A percentile compares a stretch with the other conserved stretches of the same genome.
Conservation (phyloP, 2,797 vertebrate species). For the Dromococcyx pavoninus region DNA sequence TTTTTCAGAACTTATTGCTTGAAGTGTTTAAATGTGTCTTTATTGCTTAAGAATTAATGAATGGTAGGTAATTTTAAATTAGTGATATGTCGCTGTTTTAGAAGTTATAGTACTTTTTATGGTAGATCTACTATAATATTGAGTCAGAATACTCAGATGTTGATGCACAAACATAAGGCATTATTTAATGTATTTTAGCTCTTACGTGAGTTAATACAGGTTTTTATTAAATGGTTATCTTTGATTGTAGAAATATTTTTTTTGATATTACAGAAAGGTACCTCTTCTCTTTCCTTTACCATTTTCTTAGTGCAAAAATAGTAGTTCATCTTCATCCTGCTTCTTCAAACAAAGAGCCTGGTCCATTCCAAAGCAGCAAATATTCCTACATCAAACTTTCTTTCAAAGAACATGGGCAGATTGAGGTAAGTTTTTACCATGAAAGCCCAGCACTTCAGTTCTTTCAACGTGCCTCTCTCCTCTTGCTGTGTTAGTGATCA, state of each 20-base stretch:
- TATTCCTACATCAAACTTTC: constrained; percentile 92
- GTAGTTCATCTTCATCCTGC: constrained; percentile 90
- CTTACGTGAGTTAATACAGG: not conserved
- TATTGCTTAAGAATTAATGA: not conserved
- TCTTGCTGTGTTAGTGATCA: not conserved
- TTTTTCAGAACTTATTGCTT: not conserved
- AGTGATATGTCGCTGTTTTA: not conserved
- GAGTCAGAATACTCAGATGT: not conserved
- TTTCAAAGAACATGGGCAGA: constrained; percentile 97
- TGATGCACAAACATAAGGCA: not conserved
- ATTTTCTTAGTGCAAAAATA: constrained; percentile 90
- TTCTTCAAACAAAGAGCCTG: constrained; percentile 88
- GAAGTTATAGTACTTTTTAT: not conserved
- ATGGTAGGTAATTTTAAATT: not conserved
- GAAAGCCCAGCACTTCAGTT: not conserved
- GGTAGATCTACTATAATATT: not conserved
- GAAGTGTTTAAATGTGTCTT: not conserved
- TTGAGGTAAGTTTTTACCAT: constrained; percentile 82
- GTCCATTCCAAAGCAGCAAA: constrained; percentile 94
- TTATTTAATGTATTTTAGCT: not conserved
- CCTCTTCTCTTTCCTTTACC: not conserved
- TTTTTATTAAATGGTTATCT: not conserved
- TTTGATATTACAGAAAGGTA: not conserved
- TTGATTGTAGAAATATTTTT: not conserved
- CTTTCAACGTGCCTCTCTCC: not conserved